Evolutionary conservation across 2,888 invertebrate genomes (phyloP), one percentile per base, ranked within the genome.

Genomic region (Tenthredo mesomela): DNA sequence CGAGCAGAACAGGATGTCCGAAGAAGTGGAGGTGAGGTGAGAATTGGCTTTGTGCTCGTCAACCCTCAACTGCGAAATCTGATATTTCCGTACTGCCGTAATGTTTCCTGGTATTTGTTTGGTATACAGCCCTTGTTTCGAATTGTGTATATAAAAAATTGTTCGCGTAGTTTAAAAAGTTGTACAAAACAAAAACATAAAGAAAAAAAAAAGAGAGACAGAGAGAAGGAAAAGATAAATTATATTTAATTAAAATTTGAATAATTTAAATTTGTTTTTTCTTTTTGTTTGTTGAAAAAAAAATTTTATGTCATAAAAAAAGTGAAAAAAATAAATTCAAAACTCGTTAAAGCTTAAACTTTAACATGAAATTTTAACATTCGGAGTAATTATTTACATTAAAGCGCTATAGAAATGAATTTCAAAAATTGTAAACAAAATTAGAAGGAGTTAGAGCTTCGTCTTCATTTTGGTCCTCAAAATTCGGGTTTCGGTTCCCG

Each of bases 21-120:
- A 15, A 40, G 47, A n/a, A 47, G 75, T 10, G 4, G 37, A 33
- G 58, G 47, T 18, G 33, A 78, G 50, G n/a, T 77, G 47, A 78
- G n/a, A 54, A 78, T 75, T 75, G 75, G 75, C 75, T 47, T 75
- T 75, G 75, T 75, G 15, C 21, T 47, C 75, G 15, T 75, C 37
- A 75, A 25, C 43, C 43, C 43, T 75, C 78, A n/a, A 78, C 78
- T 10, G 43, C 25, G 82, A 82, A 82, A 82, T 40, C 82, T 82
- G 82, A 82, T 61, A 82, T 61, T 82, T 82, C 82, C 65, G 82
- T 65, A 61, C 18, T 40, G 40, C 43, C 47, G 47, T 82, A 40
- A 82, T 29, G 65, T 82, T 82, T 82, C 65, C 82, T 33, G 82
- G 10, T 78, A 78, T 78, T 58, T 54, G 29, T 78, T 54, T 18